Evolutionary conservation across 1,140 invertebrate genomes (phyloP).

Genomic region (Oscheius sp.): DNA sequence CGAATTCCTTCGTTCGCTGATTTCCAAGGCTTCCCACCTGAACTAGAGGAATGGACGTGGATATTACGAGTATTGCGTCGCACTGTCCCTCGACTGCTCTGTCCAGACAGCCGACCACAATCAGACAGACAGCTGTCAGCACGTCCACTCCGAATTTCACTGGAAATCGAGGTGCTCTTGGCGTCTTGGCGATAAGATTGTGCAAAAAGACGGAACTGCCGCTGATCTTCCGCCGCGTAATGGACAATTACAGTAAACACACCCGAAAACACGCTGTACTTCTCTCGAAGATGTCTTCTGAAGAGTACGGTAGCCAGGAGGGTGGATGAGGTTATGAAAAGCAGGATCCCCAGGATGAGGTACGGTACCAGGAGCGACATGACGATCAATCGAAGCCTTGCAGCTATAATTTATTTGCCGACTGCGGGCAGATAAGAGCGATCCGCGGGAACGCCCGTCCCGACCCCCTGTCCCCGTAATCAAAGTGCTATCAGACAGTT

Average conservation of each 20-base stretch:
- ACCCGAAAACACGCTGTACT: conserved; percentile 21
- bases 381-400: conserved; percentile 1
- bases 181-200: neutral
- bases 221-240: neutral
- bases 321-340: neutral
- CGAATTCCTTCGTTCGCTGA: neutral
- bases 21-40: conserved; percentile 8
- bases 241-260: no score
- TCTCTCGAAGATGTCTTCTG: conserved; percentile 3
- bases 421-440: neutral
- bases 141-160: conserved; percentile 34
- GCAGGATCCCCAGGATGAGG: neutral
- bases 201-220: neutral
- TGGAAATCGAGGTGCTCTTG: neutral
- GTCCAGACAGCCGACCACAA: conserved; percentile 11
- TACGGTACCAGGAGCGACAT: conserved; percentile 5
- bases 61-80: conserved; percentile 14
- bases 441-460: neutral
- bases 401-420: conserved; percentile 4
- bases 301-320: conserved; percentile 10
- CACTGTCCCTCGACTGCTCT: conserved; percentile 14
- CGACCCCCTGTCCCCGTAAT: no score
- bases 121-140: conserved; percentile 9
- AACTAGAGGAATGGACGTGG: conserved; percentile 20
- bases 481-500: no score